These are phyloP conservation scores for Drosophila virilis DNA, from an alignment of 1,140 invertebrate genomes.

Conservation along the genomic window DNA sequence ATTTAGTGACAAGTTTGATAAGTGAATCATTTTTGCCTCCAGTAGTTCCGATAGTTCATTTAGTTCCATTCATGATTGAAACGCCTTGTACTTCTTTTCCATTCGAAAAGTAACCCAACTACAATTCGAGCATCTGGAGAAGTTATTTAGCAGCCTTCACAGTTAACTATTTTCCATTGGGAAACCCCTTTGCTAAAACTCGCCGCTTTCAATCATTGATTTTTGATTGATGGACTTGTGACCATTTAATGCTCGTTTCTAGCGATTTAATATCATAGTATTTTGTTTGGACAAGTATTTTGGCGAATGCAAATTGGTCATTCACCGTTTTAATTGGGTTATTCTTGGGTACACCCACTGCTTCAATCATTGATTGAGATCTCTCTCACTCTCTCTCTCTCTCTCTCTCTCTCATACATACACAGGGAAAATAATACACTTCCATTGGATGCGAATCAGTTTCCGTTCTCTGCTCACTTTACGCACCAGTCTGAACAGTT, in stretches of 20 bases:
- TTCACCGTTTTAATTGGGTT: background rate
- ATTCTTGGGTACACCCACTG: background rate
- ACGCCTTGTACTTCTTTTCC: no score
- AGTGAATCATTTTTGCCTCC: no score
- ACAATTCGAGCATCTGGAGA: no score
- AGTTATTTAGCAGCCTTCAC: no score
- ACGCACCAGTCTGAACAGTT: background rate
- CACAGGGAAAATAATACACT: background rate
- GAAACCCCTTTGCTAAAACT: no score
- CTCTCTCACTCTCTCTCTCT: background rate
- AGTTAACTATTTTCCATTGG: no score
- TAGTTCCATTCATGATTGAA: no score
- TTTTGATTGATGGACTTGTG: background rate
- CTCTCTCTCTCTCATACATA: background rate
- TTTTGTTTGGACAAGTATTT: background rate
- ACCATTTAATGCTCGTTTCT: background rate
- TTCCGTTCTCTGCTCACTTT: slow-evolving; percentile 6
- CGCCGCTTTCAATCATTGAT: background rate
- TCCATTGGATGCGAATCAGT: slow-evolving; percentile 16
- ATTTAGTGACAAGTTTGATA: no score
- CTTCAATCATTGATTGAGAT: background rate
- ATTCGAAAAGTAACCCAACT: no score
- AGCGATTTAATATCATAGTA: background rate
- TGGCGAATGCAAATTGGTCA: no score
- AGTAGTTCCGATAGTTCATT: no score